Percentiles rank a stretch among this genome's conserved stretches.
phyloP scores from a whole-genome alignment of 1,140 invertebrate species.

The Macrobrachium rosenbergii region DNA sequence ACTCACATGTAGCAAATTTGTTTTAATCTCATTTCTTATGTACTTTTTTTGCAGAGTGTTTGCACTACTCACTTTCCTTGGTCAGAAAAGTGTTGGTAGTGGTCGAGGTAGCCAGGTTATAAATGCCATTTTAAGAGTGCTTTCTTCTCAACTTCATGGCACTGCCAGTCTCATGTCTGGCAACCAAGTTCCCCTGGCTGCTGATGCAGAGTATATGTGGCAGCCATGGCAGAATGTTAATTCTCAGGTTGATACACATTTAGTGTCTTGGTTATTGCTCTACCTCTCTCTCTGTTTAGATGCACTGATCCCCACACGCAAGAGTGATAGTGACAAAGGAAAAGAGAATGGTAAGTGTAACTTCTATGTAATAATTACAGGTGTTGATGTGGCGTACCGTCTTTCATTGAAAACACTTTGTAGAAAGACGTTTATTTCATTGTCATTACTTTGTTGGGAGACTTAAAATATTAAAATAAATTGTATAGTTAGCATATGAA shows the following conservation, averaged over 20 bases:
- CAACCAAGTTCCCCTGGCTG: background rate
- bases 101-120: slow-evolving; percentile 68
- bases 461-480: too few species aligned
- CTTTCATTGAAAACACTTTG: too few species aligned
- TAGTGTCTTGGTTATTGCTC: slow-evolving; percentile 84
- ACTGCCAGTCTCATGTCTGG: background rate
- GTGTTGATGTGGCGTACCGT: too few species aligned
- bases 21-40: background rate
- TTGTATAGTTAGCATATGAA: too few species aligned
- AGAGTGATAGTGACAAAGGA: slow-evolving; percentile 67
- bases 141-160: slow-evolving; percentile 71
- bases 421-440: too few species aligned
- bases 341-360: slow-evolving; percentile 60
- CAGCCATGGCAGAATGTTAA: slow-evolving; percentile 63
- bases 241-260: slow-evolving; percentile 75
- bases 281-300: slow-evolving; percentile 84
- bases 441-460: too few species aligned
- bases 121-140: slow-evolving; percentile 70
- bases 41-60: slow-evolving; percentile 79
- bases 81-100: slow-evolving; percentile 80
- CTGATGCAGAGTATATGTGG: slow-evolving; percentile 24
- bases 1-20: background rate
- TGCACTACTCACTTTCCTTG: slow-evolving; percentile 87
- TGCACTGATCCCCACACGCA: slow-evolving; percentile 69
- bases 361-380: background rate